Evolutionary conservation across 2,113 vertebrate species (phyloP).

Genomic region (Scalopus aquaticus): DNA sequence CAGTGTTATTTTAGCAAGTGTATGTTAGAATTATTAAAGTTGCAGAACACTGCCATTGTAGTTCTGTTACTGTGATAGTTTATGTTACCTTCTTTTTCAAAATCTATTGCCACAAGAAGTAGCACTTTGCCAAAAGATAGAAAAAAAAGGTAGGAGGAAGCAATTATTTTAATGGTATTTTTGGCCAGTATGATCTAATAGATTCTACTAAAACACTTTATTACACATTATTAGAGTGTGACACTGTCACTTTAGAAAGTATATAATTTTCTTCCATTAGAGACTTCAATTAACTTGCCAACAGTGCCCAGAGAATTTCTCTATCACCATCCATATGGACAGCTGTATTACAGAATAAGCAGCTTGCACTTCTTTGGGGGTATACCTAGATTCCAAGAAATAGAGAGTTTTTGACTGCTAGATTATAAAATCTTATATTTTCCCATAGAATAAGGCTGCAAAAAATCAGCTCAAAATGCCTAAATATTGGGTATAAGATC

Average conservation of each 20-base stretch:
- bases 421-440: background rate
- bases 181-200: slow-evolving; percentile 74
- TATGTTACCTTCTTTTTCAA: slow-evolving; percentile 68
- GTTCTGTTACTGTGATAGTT: slow-evolving; percentile 57
- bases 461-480: too few species aligned
- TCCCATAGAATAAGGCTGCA: background rate
- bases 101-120: slow-evolving; percentile 50
- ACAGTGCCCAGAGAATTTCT: slow-evolving; percentile 52
- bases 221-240: slow-evolving; percentile 74
- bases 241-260: slow-evolving; percentile 73
- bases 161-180: slow-evolving; percentile 82
- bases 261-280: slow-evolving; percentile 78
- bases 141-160: slow-evolving; percentile 46
- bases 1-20: slow-evolving; percentile 40
- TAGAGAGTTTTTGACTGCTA: background rate
- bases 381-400: background rate
- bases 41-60: slow-evolving; percentile 21
- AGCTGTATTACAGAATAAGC: background rate
- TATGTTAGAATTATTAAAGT: slow-evolving; percentile 44
- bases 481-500: too few species aligned
- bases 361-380: background rate
- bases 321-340: background rate
- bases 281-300: slow-evolving; percentile 34
- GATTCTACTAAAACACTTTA: slow-evolving; percentile 78
- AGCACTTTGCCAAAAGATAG: slow-evolving; percentile 71